Conservation (phyloP, 2,113 vertebrate genomes). For the Hirundichthys speculiger region DNA sequence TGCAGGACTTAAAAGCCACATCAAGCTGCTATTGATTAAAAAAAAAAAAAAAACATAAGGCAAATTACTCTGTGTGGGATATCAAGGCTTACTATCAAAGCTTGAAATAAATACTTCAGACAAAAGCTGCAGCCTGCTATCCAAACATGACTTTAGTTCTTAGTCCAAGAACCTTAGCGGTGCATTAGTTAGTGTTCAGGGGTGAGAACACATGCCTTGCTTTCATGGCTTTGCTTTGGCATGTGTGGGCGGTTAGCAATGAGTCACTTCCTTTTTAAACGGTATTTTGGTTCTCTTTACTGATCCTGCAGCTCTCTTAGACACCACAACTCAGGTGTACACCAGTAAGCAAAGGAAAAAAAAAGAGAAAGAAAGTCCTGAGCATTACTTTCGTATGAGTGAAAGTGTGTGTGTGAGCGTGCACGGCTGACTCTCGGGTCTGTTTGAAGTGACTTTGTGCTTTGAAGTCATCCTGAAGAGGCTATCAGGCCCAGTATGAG, state of each 20-base stretch:
- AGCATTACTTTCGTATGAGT: conserved; percentile 18
- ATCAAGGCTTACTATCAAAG: neutral
- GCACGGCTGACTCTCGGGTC: conserved; percentile 49
- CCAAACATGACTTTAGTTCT: neutral
- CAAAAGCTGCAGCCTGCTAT: neutral
- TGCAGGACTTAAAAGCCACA: conserved; percentile 5
- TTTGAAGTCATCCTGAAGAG: conserved; percentile 76
- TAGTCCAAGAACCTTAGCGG: neutral
- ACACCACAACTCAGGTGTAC: conserved; percentile 17
- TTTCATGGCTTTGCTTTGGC: conserved; percentile 45
- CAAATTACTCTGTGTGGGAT: no score
- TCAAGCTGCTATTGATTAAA: neutral
- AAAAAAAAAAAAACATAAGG: neutral
- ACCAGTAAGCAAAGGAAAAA: conserved; percentile 13
- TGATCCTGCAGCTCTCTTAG: conserved; percentile 17
- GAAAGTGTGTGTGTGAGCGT: conserved; percentile 11
- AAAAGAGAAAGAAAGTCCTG: neutral
- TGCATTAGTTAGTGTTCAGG: neutral
- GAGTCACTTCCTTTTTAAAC: conserved; percentile 53
- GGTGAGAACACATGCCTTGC: conserved; percentile 18
- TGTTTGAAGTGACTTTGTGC: conserved; percentile 78
- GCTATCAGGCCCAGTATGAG: conserved; percentile 43
- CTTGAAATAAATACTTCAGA: conserved; percentile 21
- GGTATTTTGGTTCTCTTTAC: conserved; percentile 14
- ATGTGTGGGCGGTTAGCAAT: conserved; percentile 45